Conservation (phyloP, 2,888 invertebrate species). For the Nomada flava region DNA sequence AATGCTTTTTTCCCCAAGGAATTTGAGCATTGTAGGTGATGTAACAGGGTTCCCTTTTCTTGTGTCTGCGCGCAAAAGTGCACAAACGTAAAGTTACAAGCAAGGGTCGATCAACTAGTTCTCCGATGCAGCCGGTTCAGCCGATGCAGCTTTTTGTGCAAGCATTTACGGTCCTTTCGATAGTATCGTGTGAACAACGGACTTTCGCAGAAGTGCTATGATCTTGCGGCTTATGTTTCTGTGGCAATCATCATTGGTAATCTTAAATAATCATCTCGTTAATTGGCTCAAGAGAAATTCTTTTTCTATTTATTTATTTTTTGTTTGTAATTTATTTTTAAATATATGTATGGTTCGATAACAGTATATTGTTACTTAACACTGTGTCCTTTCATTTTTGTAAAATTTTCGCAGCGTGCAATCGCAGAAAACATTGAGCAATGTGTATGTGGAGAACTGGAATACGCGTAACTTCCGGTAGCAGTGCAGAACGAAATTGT, state of each 20-base stretch:
- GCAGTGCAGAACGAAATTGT: constrained; percentile 30
- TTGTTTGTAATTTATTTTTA: too few species aligned
- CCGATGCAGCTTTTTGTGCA: constrained; percentile 68
- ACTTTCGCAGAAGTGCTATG: constrained; percentile 51
- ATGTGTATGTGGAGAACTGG: constrained; percentile 38
- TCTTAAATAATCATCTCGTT: neutral
- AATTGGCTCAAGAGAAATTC: too few species aligned
- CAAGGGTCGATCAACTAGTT: constrained; percentile 69
- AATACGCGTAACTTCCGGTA: constrained; percentile 57
- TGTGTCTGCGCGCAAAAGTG: constrained; percentile 18
- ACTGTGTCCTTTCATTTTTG: too few species aligned
- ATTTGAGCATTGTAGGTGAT: neutral
- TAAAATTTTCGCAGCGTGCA: neutral
- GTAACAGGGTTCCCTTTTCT: neutral
- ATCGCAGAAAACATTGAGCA: constrained; percentile 10
- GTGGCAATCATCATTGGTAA: neutral
- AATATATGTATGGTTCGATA: too few species aligned
- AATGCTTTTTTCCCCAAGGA: constrained; percentile 5
- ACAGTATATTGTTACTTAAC: too few species aligned
- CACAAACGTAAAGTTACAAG: constrained; percentile 53
- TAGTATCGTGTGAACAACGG: constrained; percentile 60
- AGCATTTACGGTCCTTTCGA: constrained; percentile 58
- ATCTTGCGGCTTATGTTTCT: constrained; percentile 32
- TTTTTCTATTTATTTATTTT: too few species aligned
- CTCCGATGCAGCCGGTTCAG: constrained; percentile 70